Conservation (phyloP, 2,888 invertebrate genomes). For the Habroteleia sp. region DNA sequence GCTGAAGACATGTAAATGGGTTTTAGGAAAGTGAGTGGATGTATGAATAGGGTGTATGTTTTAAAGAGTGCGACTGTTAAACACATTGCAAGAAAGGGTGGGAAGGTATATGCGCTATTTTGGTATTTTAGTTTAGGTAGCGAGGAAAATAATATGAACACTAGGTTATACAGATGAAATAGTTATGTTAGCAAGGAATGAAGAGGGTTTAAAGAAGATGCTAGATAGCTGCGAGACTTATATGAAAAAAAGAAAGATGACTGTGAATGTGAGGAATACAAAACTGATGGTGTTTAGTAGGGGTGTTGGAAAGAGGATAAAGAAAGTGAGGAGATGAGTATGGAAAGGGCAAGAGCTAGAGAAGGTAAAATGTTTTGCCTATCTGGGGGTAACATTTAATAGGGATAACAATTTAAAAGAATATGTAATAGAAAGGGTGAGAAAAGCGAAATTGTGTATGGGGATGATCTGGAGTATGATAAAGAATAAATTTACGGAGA, state of each 20-base stretch:
- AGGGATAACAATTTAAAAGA: conserved; percentile 8
- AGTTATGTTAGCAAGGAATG: conserved; percentile 3
- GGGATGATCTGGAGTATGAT: background rate
- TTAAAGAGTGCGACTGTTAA: no score
- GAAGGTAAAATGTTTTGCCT: conserved; percentile 7
- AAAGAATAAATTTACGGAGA: background rate
- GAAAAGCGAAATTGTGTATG: conserved; percentile 4
- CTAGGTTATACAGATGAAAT: conserved; percentile 18
- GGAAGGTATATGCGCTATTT: no score
- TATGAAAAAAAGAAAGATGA: conserved; percentile 1
- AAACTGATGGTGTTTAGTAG: conserved; percentile 19
- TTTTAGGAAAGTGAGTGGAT: no score
- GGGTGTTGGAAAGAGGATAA: conserved; percentile 6
- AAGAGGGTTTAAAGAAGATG: conserved; percentile 9
- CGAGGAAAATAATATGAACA: background rate
- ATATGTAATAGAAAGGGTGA: conserved; percentile 3
- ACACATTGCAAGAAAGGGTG: background rate
- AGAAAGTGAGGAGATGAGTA: conserved; percentile 2
- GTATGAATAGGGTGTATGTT: no score
- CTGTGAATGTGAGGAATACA: conserved; percentile 13
- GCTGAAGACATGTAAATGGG: no score
- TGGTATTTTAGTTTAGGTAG: no score
- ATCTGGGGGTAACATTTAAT: background rate
- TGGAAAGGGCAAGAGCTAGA: conserved; percentile 10
- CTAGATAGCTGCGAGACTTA: conserved; percentile 4